Evolutionary conservation across 2,888 invertebrate species (phyloP).

Genomic region (Lochmaea capreae): DNA sequence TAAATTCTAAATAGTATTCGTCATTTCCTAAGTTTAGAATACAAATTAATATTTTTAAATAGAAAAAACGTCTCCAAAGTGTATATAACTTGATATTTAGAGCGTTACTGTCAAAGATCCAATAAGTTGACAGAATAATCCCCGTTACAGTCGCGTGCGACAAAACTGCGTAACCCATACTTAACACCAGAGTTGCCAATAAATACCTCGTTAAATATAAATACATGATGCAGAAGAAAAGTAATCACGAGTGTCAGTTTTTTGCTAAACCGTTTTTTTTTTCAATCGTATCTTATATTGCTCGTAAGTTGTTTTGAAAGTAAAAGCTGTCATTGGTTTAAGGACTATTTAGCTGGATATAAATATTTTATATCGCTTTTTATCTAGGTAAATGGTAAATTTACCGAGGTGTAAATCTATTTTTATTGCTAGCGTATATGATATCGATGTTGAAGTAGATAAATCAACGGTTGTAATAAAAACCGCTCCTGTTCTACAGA

Average conservation of each 20-base stretch:
- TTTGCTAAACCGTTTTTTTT: not conserved
- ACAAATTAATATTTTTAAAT: not conserved
- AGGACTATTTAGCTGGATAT: not conserved
- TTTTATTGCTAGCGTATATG: conserved; percentile 20
- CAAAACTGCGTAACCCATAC: not conserved
- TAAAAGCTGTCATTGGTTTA: conserved; percentile 11
- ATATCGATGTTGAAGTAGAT: conserved; percentile 4
- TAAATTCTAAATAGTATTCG: not conserved
- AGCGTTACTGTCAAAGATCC: too few relatives aligned
- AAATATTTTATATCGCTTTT: conserved; percentile 18
- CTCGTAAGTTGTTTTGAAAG: conserved; percentile 6
- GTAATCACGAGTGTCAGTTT: not conserved
- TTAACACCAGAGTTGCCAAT: not conserved
- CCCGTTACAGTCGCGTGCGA: too few relatives aligned
- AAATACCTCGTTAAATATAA: not conserved
- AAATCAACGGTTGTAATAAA: conserved; percentile 19
- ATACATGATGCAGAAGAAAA: too few relatives aligned
- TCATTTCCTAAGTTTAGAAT: not conserved
- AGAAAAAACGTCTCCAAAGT: too few relatives aligned
- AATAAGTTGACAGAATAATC: too few relatives aligned
- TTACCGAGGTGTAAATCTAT: conserved; percentile 7
- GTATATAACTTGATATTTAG: too few relatives aligned
- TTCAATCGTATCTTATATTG: not conserved
- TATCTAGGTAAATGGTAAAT: conserved; percentile 26
- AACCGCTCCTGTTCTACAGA: conserved; percentile 11